Evolutionary conservation across 2,888 invertebrate species (phyloP), one percentile per base, ranked within the genome.

Genomic region (Apomyelois bistriatella): DNA sequence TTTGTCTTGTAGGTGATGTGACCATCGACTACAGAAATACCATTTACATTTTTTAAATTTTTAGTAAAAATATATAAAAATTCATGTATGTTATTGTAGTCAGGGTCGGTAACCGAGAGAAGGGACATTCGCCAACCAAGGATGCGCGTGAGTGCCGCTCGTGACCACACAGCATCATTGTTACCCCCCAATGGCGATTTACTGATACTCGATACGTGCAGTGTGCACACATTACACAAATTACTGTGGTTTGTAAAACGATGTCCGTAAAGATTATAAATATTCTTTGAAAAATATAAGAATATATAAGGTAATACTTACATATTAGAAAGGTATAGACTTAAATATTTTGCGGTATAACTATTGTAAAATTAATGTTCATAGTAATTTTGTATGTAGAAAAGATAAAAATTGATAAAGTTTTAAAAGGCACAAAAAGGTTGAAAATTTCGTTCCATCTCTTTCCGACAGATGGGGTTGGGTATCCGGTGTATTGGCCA

Each of bases 81-180:
- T 10, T 37, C 36, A 57, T 57, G 52, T 47, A 28, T 57, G 54
- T 57, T 62, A 62, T 65, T 65, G 60, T 59, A 70, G 70, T 79
- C 78, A 83, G 79, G 81, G 82, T 79, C 77, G 64, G 62, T 78
- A 70, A 82, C 77, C 79, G 66, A 61, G 83, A 86, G 86, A 87
- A 85, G 82, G 86, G 85, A 79, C 76, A 68, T 72, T 69, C 61
- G 61, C 61, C 54, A 58, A 65, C 74, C 85, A 87, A 87, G 87
- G 87, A 85, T 87, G 79, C 70, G 76, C 85, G 82, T 83, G 85
- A 75, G 71, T 58, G 53, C 17, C 53, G 57, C 68, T 85, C 86
- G 85, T 85, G 84, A 82, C 75, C 68, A 56, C 63, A 62, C 70
- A 67, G 62, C 61, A 67, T 68, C 64, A 70, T 77, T 77, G 75